phyloP scores from a whole-genome alignment of 2,888 invertebrate species.

The Nemoura dubitans region DNA sequence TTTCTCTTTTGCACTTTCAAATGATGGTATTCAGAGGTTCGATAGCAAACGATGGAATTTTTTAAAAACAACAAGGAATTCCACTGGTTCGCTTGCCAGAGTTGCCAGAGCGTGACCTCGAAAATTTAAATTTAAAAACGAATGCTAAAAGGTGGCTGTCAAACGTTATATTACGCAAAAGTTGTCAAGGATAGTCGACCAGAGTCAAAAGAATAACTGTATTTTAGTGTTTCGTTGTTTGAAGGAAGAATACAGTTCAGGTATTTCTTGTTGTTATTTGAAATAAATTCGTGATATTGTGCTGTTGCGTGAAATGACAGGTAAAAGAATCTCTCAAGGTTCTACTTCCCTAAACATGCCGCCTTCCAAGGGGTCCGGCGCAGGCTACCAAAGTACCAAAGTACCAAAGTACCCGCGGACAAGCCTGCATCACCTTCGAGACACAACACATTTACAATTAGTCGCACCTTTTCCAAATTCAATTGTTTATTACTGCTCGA shows the following conservation, averaged over 20 bases:
- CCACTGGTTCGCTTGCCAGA: neutral
- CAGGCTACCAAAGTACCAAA: too few species aligned
- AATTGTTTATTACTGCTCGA: too few species aligned
- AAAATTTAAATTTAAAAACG: neutral
- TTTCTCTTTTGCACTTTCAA: too few species aligned
- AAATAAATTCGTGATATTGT: too few species aligned
- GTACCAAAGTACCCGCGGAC: too few species aligned
- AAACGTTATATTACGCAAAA: neutral
- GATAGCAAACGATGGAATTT: too few species aligned
- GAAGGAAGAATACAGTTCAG: neutral
- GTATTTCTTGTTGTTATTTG: neutral
- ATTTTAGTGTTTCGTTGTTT: neutral
- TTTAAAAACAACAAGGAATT: too few species aligned
- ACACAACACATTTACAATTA: too few species aligned
- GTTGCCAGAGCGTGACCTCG: slow-evolving; percentile 5
- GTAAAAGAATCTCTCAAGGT: neutral
- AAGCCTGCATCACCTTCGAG: too few species aligned
- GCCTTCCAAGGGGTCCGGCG: too few species aligned
- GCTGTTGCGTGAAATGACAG: neutral
- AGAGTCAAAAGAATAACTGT: slow-evolving; percentile 8
- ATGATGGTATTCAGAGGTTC: too few species aligned
- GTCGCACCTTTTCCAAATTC: too few species aligned
- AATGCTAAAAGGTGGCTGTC: slow-evolving; percentile 1
- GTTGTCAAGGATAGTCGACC: neutral
- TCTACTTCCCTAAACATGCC: neutral